Evolutionary conservation across 2,888 invertebrate genomes (phyloP), one percentile per base, ranked within the genome.

Genomic region (Ptilodon capucinus): DNA sequence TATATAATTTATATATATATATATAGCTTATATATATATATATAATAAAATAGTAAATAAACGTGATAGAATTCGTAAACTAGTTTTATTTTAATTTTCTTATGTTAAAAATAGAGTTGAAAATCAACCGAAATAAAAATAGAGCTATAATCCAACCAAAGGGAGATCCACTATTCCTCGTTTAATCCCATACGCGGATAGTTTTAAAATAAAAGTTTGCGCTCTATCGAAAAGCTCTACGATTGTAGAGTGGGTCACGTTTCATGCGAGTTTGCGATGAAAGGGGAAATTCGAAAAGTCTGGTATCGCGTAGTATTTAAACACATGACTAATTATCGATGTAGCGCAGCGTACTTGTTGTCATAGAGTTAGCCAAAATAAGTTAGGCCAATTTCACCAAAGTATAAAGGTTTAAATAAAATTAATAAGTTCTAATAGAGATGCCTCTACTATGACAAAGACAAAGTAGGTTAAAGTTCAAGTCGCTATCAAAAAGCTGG

Each of bases 261-360:
- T 54, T 54, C 52, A 66, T 51, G 46, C 50, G 46, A 50, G 41
- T 51, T 64, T 55, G 35, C 50, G 58, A 65, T 60, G 53, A 56
- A 23, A 36, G 19, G 32, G 28, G 19, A 35, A 3, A 8, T 21
- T 38, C 32, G 16, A 25, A 8, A 13, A 28, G 28, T n/a, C n/a
- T n/a, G 3, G 5, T 28, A 28, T 28, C 28, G n/a, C 28, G 5
- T 28, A n/a, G 4, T n/a, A 28, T 4, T 3, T n/a, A 2, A 28
- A 28, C 8, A 0, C 4, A n/a, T n/a, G 28, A 28, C 11, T 28
- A 11, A 28, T 28, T 1, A n/a, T 28, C 2, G 8, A 8, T 28
- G n/a, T n/a, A n/a, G n/a, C n/a, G n/a, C 25, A 28, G 7, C 7
- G 28, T n/a, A 4, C n/a, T 28, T 8, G 11, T n/a, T 28, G 8